A percentile compares a stretch with the other conserved stretches of the same genome.
Evolutionary conservation across 2,797 vertebrate species (phyloP).

Genomic region (Garrulus glandarius): DNA sequence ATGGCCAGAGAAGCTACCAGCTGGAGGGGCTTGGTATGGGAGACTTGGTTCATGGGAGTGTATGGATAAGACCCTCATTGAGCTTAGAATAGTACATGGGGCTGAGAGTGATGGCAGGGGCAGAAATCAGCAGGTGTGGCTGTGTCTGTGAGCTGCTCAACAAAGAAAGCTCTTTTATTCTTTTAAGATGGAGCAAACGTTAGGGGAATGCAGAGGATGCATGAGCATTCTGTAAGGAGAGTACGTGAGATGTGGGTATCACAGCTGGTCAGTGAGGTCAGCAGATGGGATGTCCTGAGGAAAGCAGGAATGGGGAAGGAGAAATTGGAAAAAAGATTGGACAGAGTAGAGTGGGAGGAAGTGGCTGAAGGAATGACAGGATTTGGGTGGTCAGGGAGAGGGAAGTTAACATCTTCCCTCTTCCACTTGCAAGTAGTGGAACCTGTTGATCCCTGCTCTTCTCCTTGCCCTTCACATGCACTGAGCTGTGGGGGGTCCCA

Average conservation of each 20-base stretch:
- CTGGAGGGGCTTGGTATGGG: neutral
- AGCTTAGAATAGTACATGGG: neutral
- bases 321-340: neutral
- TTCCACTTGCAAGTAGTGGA: neutral
- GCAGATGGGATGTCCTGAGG: neutral
- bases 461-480: neutral
- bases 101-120: neutral
- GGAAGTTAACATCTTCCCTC: neutral
- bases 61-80: neutral
- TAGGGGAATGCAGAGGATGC: neutral
- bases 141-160: neutral
- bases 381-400: neutral
- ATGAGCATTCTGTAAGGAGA: neutral
- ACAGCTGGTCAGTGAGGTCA: neutral
- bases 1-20: neutral
- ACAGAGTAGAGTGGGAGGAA: neutral
- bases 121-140: neutral
- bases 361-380: neutral
- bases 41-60: neutral
- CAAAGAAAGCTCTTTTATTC: neutral
- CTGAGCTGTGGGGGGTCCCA: neutral
- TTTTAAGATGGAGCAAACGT: neutral
- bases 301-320: neutral
- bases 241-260: neutral
- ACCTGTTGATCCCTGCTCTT: neutral